Evolutionary conservation across 2,797 vertebrate genomes (phyloP), one percentile per base, ranked within the genome.

Genomic region (Glossophaga mutica): DNA sequence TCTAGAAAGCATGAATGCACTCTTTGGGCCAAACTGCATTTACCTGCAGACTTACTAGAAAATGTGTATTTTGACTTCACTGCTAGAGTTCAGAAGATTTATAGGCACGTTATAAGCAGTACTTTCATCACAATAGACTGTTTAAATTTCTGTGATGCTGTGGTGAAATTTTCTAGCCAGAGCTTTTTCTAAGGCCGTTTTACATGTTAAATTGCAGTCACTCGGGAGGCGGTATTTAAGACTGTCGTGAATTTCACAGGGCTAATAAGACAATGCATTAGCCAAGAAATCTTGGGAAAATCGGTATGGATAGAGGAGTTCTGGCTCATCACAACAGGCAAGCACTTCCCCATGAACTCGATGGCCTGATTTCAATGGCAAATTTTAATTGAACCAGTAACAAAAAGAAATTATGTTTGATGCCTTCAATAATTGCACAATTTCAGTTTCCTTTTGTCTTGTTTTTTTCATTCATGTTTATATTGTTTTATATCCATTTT

Each of bases 231-330:
- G 10, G 14, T 82, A 26, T 85, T 95, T 67, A 93, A 46, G 71
- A 93, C 7, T 24, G 18, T 70, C 70, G 67, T 26, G 44, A 87
- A 68, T 86, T 34, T 90, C 55, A 77, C 12, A 86, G 71, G 89
- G 37, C 10, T 68, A 85, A 67, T 2, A 79, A 73, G 21, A 55
- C 4, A 52, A 12, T 48, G 4, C 7, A 15, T 78, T 67, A 39
- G 46, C 16, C 46, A 93, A 91, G 37, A 87, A 87, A 84, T 77
- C 26, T 59, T 74, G 18, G n/a, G 52, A 73, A 91, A 97, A 62
- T 94, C 3, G 52, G 9, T 29, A 6, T 46, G 34, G 5, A 34
- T 11, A 18, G 14, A 44, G 21, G 9, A 2, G 1, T 39, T 26
- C 34, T n/a, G 52, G 24, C 9, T 62, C 46, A 84, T 12, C 1